Conservation (phyloP, 2,888 invertebrate species). For the Hemaris fuciformis region DNA sequence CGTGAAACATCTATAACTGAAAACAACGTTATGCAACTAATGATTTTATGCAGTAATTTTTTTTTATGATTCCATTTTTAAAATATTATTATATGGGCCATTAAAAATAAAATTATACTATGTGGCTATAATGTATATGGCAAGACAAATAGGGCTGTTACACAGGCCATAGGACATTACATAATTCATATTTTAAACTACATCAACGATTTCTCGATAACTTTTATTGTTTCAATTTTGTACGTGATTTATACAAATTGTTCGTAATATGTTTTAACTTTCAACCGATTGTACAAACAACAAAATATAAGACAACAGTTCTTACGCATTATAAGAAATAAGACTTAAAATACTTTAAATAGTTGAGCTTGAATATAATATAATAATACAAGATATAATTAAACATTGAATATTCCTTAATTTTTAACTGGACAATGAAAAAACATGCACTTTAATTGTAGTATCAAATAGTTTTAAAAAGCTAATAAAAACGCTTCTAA, state of each 20-base stretch:
- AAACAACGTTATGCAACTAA: not conserved
- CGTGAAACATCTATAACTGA: constrained; percentile 15
- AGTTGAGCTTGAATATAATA: constrained; percentile 7
- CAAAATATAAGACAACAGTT: not conserved
- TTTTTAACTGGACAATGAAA: not conserved
- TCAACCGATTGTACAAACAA: not conserved
- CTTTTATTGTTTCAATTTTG: constrained; percentile 3
- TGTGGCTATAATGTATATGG: not conserved
- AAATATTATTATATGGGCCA: not conserved
- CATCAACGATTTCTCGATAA: not conserved
- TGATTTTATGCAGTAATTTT: not conserved
- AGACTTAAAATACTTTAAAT: constrained; percentile 5
- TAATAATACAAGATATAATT: constrained; percentile 2
- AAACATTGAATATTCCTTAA: constrained; percentile 4
- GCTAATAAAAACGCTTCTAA: not conserved
- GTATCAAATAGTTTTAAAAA: not conserved
- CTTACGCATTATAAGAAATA: not conserved
- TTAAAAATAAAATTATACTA: not conserved
- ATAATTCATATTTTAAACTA: not conserved
- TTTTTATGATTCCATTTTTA: not conserved
- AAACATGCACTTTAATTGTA: not conserved
- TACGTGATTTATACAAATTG: not conserved
- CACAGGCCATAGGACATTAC: not conserved
- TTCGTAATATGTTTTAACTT: not conserved
- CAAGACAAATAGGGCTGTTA: not conserved